Base-by-base conservation (phyloP, 2,113 vertebrate genomes). In the Lipotes vexillifer region DNA sequence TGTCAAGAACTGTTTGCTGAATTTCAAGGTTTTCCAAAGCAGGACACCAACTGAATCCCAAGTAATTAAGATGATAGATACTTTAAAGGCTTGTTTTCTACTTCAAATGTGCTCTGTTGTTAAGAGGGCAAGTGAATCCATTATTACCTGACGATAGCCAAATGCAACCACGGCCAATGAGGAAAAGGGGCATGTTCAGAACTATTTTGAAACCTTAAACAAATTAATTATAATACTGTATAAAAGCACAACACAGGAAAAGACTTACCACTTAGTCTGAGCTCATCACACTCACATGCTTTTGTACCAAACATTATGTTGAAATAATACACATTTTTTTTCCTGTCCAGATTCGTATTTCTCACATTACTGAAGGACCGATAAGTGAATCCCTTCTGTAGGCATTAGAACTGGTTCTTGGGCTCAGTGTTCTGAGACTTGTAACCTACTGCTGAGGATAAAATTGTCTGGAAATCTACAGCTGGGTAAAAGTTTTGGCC, bases 11-110 rank as follows among this genome's bases (percentile, higher is more conserved):
- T 90, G 82, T 81, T 49, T 27, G 20, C 29, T 69, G 49, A 94
- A 84, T 66, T 66, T 88, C 75, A 85, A 66, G 36, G 17, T 80
- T 95, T 95, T 93, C 59, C 38, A 85, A 93, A 87, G 38, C 38
- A 94, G 69, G 29, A 65, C 3, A 71, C 23, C n/a, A 81, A 36
- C 31, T 88, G 52, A 87, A 92, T 88, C 18, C 55, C 44, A 69
- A 41, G 31, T 46, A 88, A 71, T 59, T 85, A 46, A 90, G 8
- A 66, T 72, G 14, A 95, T 38, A 65, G 29, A 44, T 80, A 88
- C 33, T 77, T 88, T 78, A 90, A 89, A 74, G 55, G 1, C 6
- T 13, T 57, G 9, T 69, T 95, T 90, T 68, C 61, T 80, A 13
- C 27, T 57, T 80, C 63, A 69, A 84, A 41, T 71, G 4, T 89